A percentile compares a stretch with the other conserved stretches of the same genome.
Conservation (phyloP, 2,113 vertebrate genomes). For the Mesoclemmys tuberculata region DNA sequence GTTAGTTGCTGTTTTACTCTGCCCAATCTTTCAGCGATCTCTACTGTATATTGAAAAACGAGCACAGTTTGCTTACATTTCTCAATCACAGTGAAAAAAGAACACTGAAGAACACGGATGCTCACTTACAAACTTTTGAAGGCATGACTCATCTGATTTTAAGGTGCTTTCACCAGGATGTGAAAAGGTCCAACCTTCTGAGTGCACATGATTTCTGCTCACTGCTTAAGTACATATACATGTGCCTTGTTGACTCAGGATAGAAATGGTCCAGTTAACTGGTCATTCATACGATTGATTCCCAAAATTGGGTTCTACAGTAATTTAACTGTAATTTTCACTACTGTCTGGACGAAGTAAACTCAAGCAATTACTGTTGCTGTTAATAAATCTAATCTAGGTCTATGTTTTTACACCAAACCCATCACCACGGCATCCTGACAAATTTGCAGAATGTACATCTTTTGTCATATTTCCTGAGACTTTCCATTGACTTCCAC, state of each 20-base stretch:
- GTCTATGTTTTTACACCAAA: neutral
- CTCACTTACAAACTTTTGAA: neutral
- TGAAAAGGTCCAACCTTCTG: neutral
- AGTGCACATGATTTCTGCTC: neutral
- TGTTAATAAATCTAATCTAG: neutral
- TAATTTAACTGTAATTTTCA: neutral
- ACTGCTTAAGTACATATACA: neutral
- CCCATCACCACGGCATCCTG: neutral
- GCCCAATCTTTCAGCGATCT: neutral
- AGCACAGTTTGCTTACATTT: neutral
- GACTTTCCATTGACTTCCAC: neutral
- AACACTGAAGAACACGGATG: neutral
- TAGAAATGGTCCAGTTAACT: neutral
- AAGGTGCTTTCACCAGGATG: neutral
- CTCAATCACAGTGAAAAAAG: neutral
- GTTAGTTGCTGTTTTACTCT: neutral
- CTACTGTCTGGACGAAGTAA: neutral
- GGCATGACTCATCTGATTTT: neutral
- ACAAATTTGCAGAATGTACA: neutral
- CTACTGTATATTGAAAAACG: neutral
- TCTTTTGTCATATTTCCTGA: neutral
- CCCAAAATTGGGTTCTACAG: neutral
- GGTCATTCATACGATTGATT: neutral
- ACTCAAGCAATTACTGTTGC: neutral
- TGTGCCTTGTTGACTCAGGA: neutral